Percentiles rank a stretch among this genome's conserved stretches.
Conservation (phyloP, 2,113 vertebrate species). For the Lichenostomus cassidix region DNA sequence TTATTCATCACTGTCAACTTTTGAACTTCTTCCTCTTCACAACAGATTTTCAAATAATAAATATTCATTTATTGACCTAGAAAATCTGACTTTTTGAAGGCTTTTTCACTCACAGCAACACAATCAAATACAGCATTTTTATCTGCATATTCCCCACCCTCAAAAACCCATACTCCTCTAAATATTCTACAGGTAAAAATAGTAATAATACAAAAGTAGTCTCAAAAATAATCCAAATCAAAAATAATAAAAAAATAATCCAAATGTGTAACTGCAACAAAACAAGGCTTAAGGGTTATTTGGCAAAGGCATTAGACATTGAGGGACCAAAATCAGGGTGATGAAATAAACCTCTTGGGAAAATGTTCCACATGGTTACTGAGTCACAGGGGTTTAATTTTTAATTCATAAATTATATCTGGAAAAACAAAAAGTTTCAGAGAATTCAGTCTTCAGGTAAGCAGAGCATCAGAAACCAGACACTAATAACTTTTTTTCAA, state of each 20-base stretch:
- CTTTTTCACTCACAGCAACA: background rate
- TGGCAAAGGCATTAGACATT: background rate
- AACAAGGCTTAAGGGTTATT: background rate
- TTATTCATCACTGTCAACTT: constrained; percentile 13
- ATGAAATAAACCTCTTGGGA: background rate
- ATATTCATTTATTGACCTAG: constrained; percentile 40
- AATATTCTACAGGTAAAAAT: background rate
- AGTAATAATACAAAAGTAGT: background rate
- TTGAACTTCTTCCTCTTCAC: background rate
- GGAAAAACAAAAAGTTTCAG: background rate
- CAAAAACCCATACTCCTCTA: background rate
- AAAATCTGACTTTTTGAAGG: background rate
- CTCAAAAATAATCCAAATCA: background rate
- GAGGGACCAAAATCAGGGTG: background rate
- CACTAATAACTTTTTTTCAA: background rate
- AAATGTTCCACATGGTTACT: background rate
- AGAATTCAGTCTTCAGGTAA: background rate
- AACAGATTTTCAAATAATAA: background rate
- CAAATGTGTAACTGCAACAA: background rate
- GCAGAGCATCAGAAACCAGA: background rate
- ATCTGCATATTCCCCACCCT: background rate
- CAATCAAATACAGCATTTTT: background rate
- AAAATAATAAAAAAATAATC: background rate
- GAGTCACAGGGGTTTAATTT: background rate
- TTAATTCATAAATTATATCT: background rate